Evolutionary conservation across 1,140 invertebrate genomes (phyloP).

Genomic region (Periplaneta americana): DNA sequence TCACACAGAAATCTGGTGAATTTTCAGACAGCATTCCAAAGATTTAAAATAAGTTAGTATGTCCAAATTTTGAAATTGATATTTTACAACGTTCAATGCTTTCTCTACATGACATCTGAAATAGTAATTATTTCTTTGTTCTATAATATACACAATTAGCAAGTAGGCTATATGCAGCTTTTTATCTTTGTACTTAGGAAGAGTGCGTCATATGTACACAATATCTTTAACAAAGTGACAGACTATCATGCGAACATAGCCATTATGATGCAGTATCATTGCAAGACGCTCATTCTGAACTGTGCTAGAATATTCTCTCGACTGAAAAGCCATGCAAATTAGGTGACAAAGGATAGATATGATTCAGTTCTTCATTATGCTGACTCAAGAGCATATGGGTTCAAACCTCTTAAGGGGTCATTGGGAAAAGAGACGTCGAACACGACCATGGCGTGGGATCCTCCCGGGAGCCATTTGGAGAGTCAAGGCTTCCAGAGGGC

Average conservation of each 20-base stretch:
- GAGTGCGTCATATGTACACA: neutral
- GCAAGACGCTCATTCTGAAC: neutral
- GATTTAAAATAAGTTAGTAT: too few species aligned
- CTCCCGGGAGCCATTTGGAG: constrained; percentile 3
- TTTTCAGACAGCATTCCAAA: too few species aligned
- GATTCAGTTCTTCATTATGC: neutral
- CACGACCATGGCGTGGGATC: constrained; percentile 5
- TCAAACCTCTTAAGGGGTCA: neutral
- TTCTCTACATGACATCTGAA: too few species aligned
- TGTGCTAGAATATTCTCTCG: neutral
- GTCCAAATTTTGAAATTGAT: too few species aligned
- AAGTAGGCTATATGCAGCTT: too few species aligned
- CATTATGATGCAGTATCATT: too few species aligned
- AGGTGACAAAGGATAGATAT: neutral
- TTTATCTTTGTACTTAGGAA: neutral
- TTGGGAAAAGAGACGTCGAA: constrained; percentile 8
- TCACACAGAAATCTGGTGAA: too few species aligned
- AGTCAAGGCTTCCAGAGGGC: constrained; percentile 8
- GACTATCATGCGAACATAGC: neutral
- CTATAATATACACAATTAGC: too few species aligned
- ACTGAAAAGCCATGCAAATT: neutral
- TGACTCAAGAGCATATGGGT: neutral
- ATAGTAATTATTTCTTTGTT: too few species aligned
- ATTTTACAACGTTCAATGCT: too few species aligned
- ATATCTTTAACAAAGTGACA: neutral